phyloP scores from a whole-genome alignment of 2,888 invertebrate species.

The Sthenelais limicola region DNA sequence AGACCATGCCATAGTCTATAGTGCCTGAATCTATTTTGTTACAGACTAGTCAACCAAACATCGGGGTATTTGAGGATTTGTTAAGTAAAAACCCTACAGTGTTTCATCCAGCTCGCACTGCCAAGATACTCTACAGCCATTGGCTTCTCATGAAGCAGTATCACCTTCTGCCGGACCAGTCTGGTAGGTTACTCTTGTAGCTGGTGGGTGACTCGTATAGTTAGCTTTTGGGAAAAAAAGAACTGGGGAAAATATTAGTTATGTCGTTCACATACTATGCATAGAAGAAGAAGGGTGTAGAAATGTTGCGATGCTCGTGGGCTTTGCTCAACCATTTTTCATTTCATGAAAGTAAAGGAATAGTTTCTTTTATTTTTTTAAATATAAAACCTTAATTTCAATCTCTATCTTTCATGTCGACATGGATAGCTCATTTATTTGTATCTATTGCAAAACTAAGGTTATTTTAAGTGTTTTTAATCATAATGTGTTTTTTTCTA shows the following conservation, averaged over 20 bases:
- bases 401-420: neutral
- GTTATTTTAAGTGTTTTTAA: neutral
- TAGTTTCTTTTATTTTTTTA: neutral
- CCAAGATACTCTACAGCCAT: constrained; percentile 87
- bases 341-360: neutral
- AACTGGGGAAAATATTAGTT: too few species aligned
- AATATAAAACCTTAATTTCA: neutral
- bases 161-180: constrained; percentile 91
- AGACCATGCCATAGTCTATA: too few species aligned
- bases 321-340: too few species aligned
- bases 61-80: constrained; percentile 88
- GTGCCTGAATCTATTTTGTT: constrained; percentile 32
- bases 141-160: constrained; percentile 96
- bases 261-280: too few species aligned
- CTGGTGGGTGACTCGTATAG: too few species aligned
- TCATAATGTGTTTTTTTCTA: constrained; percentile 48
- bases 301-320: too few species aligned
- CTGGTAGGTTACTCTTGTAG: constrained; percentile 73
- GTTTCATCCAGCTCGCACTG: constrained; percentile 90
- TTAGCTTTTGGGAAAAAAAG: too few species aligned
- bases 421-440: neutral
- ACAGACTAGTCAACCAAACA: constrained; percentile 71
- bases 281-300: too few species aligned
- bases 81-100: constrained; percentile 86
- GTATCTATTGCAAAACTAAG: neutral